Evolutionary conservation across 2,888 invertebrate species (phyloP).

Genomic region (Lottia gigantea): DNA sequence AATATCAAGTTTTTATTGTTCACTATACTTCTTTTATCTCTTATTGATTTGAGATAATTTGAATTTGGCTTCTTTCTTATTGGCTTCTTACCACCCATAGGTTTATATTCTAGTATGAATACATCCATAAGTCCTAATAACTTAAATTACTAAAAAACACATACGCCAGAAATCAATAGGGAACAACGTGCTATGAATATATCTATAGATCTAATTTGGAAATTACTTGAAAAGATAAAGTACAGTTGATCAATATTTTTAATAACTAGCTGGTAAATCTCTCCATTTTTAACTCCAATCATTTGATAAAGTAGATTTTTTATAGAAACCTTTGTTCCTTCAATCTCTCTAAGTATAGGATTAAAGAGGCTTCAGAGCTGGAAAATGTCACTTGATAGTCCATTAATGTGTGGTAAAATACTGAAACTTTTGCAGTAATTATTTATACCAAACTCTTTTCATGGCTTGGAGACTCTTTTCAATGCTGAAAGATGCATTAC

Average conservation of each 20-base stretch:
- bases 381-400: too few relatives aligned
- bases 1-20: too few relatives aligned
- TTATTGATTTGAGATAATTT: neutral
- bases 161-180: neutral
- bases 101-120: neutral
- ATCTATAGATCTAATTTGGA: slow-evolving; percentile 6
- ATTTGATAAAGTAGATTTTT: slow-evolving; percentile 10
- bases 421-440: too few relatives aligned
- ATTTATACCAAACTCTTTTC: too few relatives aligned
- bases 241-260: slow-evolving; percentile 1
- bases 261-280: slow-evolving; percentile 1
- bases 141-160: slow-evolving; percentile 1
- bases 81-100: neutral
- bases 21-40: neutral
- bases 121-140: slow-evolving; percentile 8
- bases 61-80: neutral
- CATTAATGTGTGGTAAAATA: too few relatives aligned
- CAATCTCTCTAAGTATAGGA: neutral
- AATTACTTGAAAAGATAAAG: slow-evolving; percentile 9
- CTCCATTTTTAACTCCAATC: slow-evolving; percentile 5
- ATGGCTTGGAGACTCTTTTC: too few relatives aligned
- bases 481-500: too few relatives aligned
- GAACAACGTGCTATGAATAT: slow-evolving; percentile 9
- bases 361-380: too few relatives aligned
- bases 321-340: slow-evolving; percentile 4